Conservation (phyloP, 2,888 invertebrate genomes). For the Argyresthia albistria region DNA sequence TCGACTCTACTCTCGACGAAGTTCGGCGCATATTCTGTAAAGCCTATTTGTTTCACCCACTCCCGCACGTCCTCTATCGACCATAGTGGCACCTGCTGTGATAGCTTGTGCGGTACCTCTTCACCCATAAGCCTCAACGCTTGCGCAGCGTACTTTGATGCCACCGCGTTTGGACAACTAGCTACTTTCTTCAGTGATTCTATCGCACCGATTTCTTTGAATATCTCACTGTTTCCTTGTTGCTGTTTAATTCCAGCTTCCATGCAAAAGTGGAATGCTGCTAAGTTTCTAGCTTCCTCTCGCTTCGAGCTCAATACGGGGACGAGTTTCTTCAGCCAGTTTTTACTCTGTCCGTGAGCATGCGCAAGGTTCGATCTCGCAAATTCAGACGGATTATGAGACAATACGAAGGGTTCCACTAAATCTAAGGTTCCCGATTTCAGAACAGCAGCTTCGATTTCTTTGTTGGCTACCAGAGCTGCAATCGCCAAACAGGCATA, state of each 20-base stretch:
- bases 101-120: conserved; percentile 96
- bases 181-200: conserved; percentile 96
- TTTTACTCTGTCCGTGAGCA: conserved; percentile 96
- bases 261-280: conserved; percentile 99
- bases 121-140: conserved; percentile 94
- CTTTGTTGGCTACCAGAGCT: conserved; percentile 96
- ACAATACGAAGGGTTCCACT: conserved; percentile 96
- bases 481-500: conserved; percentile 99
- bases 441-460: conserved; percentile 96
- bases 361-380: conserved; percentile 93
- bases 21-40: conserved; percentile 84
- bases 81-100: conserved; percentile 99
- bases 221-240: conserved; percentile 92
- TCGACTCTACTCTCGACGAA: conserved; percentile 96
- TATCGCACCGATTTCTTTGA: conserved; percentile 94
- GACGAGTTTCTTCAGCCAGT: conserved; percentile 93
- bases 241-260: conserved; percentile 98
- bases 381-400: conserved; percentile 96
- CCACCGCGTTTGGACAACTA: conserved; percentile 97
- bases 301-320: conserved; percentile 95
- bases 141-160: conserved; percentile 96
- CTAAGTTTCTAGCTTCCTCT: conserved; percentile 96
- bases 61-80: conserved; percentile 96
- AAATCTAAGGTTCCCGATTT: conserved; percentile 97
- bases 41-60: conserved; percentile 99